These are phyloP conservation scores for Danio kyathit DNA, from an alignment of 2,797 vertebrate genomes.

Conservation along the genomic window DNA sequence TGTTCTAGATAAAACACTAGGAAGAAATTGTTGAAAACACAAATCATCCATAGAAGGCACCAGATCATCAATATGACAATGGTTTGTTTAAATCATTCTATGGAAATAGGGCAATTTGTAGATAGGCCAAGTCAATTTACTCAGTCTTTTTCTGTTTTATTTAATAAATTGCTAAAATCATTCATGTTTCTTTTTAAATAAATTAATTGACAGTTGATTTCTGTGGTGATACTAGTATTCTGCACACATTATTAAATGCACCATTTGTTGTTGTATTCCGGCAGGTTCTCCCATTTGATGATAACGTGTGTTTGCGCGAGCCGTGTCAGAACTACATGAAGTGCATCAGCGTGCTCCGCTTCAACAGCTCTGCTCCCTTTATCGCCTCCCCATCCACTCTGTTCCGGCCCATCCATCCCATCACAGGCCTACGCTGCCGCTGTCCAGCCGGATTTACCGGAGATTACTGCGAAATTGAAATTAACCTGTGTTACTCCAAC, in stretches of 20 bases:
- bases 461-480: constrained; percentile 97
- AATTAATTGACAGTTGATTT: too few relatives aligned
- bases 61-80: too few relatives aligned
- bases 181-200: too few relatives aligned
- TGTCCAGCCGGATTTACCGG: constrained; percentile 96
- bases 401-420: constrained; percentile 97
- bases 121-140: too few relatives aligned
- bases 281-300: constrained; percentile 93
- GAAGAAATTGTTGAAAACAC: too few relatives aligned
- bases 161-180: too few relatives aligned
- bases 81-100: too few relatives aligned
- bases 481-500: constrained; percentile 98
- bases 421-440: constrained; percentile 93
- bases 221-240: too few relatives aligned
- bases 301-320: constrained; percentile 97
- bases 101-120: too few relatives aligned
- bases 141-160: too few relatives aligned
- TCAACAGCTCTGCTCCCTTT: constrained; percentile 96
- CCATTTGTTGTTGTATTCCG: constrained; percentile 2
- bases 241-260: not conserved
- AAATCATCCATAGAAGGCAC: too few relatives aligned
- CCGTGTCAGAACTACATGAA: constrained; percentile 99
- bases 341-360: constrained; percentile 96
- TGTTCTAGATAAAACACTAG: too few relatives aligned
- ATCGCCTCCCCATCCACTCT: constrained; percentile 92